Evolutionary conservation across 2,888 invertebrate genomes (phyloP).

Genomic region (Rhagium mordax): DNA sequence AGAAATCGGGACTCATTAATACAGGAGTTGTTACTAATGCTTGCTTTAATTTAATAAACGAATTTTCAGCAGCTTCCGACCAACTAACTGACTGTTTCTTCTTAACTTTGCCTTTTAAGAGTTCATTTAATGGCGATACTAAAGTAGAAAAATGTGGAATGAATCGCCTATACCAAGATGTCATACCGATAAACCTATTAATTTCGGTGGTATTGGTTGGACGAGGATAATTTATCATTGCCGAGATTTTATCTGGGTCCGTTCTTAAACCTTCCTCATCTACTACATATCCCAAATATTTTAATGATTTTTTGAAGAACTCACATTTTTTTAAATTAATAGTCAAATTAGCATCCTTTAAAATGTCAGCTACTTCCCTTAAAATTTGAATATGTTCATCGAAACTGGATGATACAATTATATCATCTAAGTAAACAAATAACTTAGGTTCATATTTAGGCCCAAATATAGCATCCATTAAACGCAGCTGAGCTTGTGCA

Average conservation of each 20-base stretch:
- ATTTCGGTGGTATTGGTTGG: slow-evolving; percentile 40
- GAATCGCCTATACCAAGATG: neutral
- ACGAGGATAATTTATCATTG: slow-evolving; percentile 38
- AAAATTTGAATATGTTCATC: slow-evolving; percentile 45
- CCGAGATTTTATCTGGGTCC: neutral
- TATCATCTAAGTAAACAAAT: slow-evolving; percentile 49
- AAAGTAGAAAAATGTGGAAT: neutral
- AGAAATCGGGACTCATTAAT: neutral
- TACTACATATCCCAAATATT: slow-evolving; percentile 49
- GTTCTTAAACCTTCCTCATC: neutral
- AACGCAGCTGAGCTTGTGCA: slow-evolving; percentile 47
- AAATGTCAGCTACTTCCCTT: neutral
- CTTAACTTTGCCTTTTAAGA: neutral
- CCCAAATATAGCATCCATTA: slow-evolving; percentile 51
- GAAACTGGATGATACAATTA: slow-evolving; percentile 41
- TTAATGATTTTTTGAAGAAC: slow-evolving; percentile 49
- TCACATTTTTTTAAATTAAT: slow-evolving; percentile 48
- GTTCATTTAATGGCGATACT: slow-evolving; percentile 42
- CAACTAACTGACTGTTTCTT: neutral
- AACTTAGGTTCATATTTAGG: slow-evolving; percentile 49
- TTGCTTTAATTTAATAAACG: neutral
- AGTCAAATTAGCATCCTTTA: slow-evolving; percentile 35
- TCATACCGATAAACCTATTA: neutral
- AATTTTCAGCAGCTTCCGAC: neutral
- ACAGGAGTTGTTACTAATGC: neutral